A percentile compares a stretch with the other conserved stretches of the same genome.
Conservation (phyloP, 2,888 invertebrate species). For the Neoitamus cyanurus region DNA sequence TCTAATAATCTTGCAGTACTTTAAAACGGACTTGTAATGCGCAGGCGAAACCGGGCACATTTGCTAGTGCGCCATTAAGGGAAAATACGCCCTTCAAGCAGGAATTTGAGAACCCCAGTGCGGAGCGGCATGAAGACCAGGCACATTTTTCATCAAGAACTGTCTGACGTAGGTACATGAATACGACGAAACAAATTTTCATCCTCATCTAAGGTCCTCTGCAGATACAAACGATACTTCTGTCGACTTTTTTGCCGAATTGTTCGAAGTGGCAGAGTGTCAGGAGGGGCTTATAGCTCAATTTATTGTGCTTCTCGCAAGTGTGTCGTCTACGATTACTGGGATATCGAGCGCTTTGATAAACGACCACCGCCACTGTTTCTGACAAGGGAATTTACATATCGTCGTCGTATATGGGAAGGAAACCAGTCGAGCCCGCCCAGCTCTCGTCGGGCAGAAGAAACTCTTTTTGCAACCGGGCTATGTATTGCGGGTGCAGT, state of each 20-base stretch:
- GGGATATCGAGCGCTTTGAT: constrained; percentile 18
- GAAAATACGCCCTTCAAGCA: too few relatives aligned
- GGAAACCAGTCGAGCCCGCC: background rate
- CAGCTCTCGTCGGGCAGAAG: background rate
- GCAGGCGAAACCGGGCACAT: too few relatives aligned
- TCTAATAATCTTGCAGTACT: too few relatives aligned
- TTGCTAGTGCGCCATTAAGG: too few relatives aligned
- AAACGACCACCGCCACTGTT: constrained; percentile 18
- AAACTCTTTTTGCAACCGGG: background rate
- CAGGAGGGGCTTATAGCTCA: background rate
- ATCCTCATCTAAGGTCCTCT: background rate
- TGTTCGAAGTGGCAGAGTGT: background rate
- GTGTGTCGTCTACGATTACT: constrained; percentile 13
- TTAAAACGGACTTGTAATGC: too few relatives aligned
- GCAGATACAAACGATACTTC: background rate
- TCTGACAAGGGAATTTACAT: constrained; percentile 37
- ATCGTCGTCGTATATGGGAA: background rate
- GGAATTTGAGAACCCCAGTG: background rate
- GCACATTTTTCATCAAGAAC: background rate
- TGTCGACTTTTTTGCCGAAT: constrained; percentile 11
- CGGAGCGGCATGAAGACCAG: background rate
- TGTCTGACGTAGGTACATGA: background rate
- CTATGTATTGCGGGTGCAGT: background rate
- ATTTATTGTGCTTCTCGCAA: constrained; percentile 29
- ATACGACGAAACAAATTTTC: constrained; percentile 15